phyloP scores from a whole-genome alignment of 2,888 invertebrate species.

The Cyaniris semiargus region DNA sequence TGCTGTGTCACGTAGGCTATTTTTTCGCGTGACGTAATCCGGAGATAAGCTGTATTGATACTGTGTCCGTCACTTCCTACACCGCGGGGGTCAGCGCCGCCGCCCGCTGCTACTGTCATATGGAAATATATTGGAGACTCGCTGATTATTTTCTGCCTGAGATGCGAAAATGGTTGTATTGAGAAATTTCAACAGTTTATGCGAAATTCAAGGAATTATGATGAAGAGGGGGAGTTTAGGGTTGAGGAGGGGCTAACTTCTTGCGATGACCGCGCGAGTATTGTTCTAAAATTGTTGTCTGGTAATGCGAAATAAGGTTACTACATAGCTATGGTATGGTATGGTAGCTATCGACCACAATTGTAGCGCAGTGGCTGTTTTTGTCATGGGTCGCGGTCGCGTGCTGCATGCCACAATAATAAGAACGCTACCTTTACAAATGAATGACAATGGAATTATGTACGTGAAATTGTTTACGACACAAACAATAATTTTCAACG shows the following conservation, averaged over 20 bases:
- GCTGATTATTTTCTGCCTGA: not conserved
- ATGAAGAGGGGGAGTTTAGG: not conserved
- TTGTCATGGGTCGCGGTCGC: no score
- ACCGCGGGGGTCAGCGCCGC: slow-evolving; percentile 53
- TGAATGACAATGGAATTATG: no score
- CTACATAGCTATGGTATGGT: no score
- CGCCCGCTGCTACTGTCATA: slow-evolving; percentile 29
- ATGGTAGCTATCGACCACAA: no score
- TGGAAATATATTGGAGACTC: slow-evolving; percentile 27
- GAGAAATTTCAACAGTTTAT: not conserved
- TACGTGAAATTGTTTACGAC: no score
- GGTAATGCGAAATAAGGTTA: no score
- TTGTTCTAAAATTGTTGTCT: not conserved
- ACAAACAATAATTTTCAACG: no score
- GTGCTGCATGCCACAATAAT: no score
- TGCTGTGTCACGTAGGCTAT: slow-evolving; percentile 45
- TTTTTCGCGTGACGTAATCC: slow-evolving; percentile 44
- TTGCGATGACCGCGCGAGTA: not conserved
- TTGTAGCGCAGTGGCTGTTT: no score
- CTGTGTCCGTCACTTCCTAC: slow-evolving; percentile 59
- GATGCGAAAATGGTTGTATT: not conserved
- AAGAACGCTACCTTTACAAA: no score
- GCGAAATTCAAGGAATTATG: not conserved
- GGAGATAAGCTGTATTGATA: slow-evolving; percentile 68
- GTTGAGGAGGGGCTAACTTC: no score